Evolutionary conservation across 2,888 invertebrate genomes (phyloP).

Genomic region (Fissipunctia ypsillon): DNA sequence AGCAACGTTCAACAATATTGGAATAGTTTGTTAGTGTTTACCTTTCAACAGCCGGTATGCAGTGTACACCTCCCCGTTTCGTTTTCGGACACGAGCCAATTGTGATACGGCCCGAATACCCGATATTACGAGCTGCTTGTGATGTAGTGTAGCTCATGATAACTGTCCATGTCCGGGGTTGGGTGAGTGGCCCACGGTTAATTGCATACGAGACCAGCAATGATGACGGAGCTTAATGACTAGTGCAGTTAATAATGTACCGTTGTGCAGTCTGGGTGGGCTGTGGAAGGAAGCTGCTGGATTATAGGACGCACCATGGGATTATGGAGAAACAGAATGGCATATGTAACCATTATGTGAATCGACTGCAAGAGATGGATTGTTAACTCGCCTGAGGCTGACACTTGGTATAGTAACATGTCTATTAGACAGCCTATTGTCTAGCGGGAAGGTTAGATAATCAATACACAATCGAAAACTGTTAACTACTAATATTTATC

Average conservation of each 20-base stretch:
- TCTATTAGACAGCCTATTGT: conserved; percentile 12
- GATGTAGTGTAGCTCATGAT: conserved; percentile 50
- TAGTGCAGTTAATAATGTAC: conserved; percentile 49
- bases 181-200: conserved; percentile 40
- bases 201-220: conserved; percentile 56
- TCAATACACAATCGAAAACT: background rate
- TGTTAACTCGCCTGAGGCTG: background rate
- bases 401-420: background rate
- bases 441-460: background rate
- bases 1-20: conserved; percentile 80
- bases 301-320: conserved; percentile 25
- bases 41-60: conserved; percentile 74
- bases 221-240: conserved; percentile 56
- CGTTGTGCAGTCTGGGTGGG: conserved; percentile 33
- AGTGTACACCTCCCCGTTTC: conserved; percentile 70
- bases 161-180: conserved; percentile 44
- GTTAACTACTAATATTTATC: background rate
- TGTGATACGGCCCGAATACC: conserved; percentile 57
- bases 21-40: conserved; percentile 83
- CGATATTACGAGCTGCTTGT: conserved; percentile 55
- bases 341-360: conserved; percentile 22
- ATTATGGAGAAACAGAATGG: conserved; percentile 38
- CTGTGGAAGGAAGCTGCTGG: conserved; percentile 33
- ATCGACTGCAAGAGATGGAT: conserved; percentile 18
- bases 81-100: conserved; percentile 68